Base-by-base conservation (phyloP, 1,140 invertebrate genomes). In the Drosophila virilis region DNA sequence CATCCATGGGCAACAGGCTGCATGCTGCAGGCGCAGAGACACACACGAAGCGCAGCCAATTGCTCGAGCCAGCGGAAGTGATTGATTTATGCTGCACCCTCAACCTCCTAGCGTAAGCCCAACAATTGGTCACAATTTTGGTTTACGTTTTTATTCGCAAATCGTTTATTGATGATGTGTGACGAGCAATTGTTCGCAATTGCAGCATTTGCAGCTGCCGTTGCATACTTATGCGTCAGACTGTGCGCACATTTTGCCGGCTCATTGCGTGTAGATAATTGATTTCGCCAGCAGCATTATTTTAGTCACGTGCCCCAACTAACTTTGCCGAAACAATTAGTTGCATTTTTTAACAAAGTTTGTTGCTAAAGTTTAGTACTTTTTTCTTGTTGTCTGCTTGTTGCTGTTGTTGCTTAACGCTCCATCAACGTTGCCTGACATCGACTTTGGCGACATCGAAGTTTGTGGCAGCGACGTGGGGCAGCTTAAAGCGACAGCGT, bases 141-240 rank as follows among this genome's bases (percentile, higher is more conserved):
- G 76, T 74, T 80, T 74, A 54, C 46, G 83, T 65, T 78, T 70
- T 76, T 70, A 60, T 82, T 51, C 68, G 43, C 68, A 71, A 83
- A 88, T 88, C 79, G 77, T 83, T 88, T 88, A 88, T 88, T 88
- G 83, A 88, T 88, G 83, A 86, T 86, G 83, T 86, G 79, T 70
- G 76, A 77, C 79, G 83, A 80, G 64, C 76, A 58, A 67, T 79
- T 76, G 80, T 55, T 64, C 22, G 51, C 54, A 51, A 43, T 46
- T 42, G 17, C n/a, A 2, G 15, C 57, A 48, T 35, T 74, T 77
- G 78, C 71, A 40, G 62, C 61, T 54, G 64, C 48, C 32, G 60
- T 65, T 72, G 61, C 61, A 66, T 46, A 60, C 38, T 28, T 58
- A 46, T 40, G 28, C 6, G 70, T 28, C 37, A 38, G 33, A 37